Evolutionary conservation across 1,140 invertebrate species (phyloP).

Genomic region (Acromyrmex heyeri): DNA sequence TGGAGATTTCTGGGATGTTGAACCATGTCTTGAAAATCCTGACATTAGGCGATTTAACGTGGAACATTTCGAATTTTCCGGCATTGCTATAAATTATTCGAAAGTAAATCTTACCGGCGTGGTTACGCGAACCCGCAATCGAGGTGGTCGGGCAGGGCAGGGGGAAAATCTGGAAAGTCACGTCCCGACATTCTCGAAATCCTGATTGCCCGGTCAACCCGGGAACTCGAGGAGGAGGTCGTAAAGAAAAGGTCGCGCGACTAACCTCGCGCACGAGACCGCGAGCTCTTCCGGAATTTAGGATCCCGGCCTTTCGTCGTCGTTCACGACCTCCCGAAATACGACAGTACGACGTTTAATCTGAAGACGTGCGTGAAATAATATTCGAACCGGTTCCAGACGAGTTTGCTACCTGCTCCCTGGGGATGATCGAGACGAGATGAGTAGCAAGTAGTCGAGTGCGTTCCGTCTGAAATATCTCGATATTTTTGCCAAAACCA

Average conservation of each 20-base stretch:
- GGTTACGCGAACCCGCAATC: background rate
- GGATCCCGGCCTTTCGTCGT: conserved; percentile 16
- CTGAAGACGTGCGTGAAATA: conserved; percentile 41
- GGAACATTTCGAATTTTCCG: conserved; percentile 18
- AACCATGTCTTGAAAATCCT: background rate
- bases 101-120: conserved; percentile 5
- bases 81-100: conserved; percentile 44
- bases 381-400: conserved; percentile 41
- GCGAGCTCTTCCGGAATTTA: conserved; percentile 38
- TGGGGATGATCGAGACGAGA: conserved; percentile 8
- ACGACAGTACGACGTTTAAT: conserved; percentile 40
- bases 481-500: conserved; percentile 1
- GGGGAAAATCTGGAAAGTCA: conserved; percentile 23
- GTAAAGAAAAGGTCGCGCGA: conserved; percentile 35
- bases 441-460: background rate
- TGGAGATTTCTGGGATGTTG: conserved; percentile 29
- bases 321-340: conserved; percentile 13
- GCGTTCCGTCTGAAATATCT: background rate
- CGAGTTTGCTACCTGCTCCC: background rate
- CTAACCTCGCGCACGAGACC: conserved; percentile 23
- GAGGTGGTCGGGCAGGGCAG: too few species aligned
- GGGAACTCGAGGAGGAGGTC: background rate
- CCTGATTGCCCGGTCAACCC: conserved; percentile 29
- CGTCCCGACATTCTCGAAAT: conserved; percentile 36
- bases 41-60: conserved; percentile 14